Evolutionary conservation across 1,140 invertebrate genomes (phyloP).

Genomic region (Rhagoletis zephyria): DNA sequence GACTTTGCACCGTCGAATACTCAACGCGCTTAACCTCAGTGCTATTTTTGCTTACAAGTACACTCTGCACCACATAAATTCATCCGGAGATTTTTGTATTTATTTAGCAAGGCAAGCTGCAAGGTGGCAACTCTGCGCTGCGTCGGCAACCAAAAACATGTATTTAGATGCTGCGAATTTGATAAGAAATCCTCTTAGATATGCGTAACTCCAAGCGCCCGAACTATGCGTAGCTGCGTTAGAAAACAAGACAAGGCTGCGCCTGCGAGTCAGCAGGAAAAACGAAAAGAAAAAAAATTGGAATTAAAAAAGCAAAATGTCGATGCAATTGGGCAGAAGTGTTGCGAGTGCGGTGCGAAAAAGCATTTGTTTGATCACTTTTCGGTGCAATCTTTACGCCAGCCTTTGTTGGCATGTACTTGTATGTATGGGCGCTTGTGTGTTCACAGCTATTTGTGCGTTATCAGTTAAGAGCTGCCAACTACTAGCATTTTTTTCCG

Average conservation of each 20-base stretch:
- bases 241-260: not conserved
- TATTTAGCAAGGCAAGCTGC: not conserved
- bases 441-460: not conserved
- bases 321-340: not conserved
- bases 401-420: not conserved
- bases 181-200: conserved; percentile 13
- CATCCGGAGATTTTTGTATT: not conserved
- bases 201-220: not conserved
- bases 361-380: not conserved
- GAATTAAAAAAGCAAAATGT: not conserved
- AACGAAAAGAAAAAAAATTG: not conserved
- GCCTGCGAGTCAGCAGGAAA: not conserved
- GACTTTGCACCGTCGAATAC: not conserved
- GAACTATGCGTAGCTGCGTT: not conserved
- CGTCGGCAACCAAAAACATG: conserved; percentile 41
- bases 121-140: conserved; percentile 8
- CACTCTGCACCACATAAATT: conserved; percentile 35
- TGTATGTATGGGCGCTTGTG: not conserved
- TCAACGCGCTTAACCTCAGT: not conserved
- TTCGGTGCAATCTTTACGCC: not conserved
- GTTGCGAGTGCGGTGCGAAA: not conserved
- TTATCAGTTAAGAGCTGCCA: conserved; percentile 36
- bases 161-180: conserved; percentile 17
- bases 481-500: conserved; percentile 41
- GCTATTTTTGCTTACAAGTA: not conserved